phyloP scores from a whole-genome alignment of 2,888 invertebrate genomes.

The Spilarctia lutea region DNA sequence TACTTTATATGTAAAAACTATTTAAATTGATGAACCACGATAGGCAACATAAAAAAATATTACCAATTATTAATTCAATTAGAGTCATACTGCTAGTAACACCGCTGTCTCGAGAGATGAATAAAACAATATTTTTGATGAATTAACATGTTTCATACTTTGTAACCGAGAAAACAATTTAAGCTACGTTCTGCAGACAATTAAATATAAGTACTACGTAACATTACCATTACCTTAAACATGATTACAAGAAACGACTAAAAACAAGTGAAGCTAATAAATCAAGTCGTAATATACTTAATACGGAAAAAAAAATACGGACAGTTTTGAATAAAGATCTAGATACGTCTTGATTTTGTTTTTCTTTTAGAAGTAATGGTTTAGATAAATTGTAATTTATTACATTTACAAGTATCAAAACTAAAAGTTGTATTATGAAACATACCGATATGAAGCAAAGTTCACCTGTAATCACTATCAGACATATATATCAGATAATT shows the following conservation, averaged over 20 bases:
- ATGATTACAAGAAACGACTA: no score
- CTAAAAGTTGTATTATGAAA: slow-evolving; percentile 39
- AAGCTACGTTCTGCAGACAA: no score
- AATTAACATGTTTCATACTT: no score
- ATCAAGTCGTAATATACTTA: not conserved
- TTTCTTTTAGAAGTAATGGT: not conserved
- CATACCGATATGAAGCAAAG: slow-evolving; percentile 45
- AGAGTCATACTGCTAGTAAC: not conserved
- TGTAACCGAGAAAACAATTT: no score
- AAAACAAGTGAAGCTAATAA: no score
- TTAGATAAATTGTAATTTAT: slow-evolving; percentile 22
- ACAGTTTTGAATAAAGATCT: not conserved
- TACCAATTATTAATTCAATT: not conserved
- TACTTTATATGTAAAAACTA: not conserved
- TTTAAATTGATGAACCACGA: not conserved
- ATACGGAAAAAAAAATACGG: not conserved
- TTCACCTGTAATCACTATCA: slow-evolving; percentile 51
- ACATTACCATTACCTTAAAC: no score
- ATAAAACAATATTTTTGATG: no score
- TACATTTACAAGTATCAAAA: slow-evolving; percentile 22
- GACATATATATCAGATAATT: slow-evolving; percentile 47
- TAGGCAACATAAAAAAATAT: not conserved
- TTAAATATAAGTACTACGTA: no score
- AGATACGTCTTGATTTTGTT: not conserved
- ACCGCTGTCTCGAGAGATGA: not conserved